Base-by-base conservation (phyloP, 2,797 vertebrate genomes). In the Chaunax sp. region DNA sequence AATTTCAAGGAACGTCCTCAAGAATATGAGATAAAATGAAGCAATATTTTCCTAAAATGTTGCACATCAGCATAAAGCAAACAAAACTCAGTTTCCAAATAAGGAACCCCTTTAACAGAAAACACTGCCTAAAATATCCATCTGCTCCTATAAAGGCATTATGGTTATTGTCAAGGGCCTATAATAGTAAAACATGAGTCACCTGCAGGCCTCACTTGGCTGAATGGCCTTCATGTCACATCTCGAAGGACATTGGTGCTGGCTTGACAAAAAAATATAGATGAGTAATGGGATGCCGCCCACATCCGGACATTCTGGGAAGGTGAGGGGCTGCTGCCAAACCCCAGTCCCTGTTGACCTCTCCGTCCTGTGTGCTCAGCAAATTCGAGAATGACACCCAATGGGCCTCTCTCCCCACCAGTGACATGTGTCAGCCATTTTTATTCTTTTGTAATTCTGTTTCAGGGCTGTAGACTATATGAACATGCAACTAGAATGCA, bases 271-370 rank as follows among this genome's bases (percentile, higher is more conserved):
- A 92, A 91, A 72, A 75, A 91, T 88, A 89, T 85, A 79, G 84
- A 90, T 93, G 90, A 92, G 90, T 91, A 91, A 91, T 92, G 92
- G 90, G 87, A 90, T 87, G 89, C 84, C 69, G 84, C 80, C 90
- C 73, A 83, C 90, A 89, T 92, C 86, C 87, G 85, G 88, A 92
- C 89, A 86, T 86, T 78, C 82, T 75, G 83, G 81, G 90, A 94
- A 92, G 92, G 90, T 92, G 92, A 94, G 83, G 87, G 82, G 88
- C 87, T 88, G 81, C 83, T 92, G 92, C 92, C 91, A 93, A 92
- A 78, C 81, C 70, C 73, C 66, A 84, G 86, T 93, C 91, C 87
- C 89, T 61, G 78, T 72, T 90, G 92, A 92, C 88, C 90, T 92
- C 85, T 87, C 67, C 80, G 87, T 87, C 72, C 69, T 85, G 78